Conservation (phyloP, 2,888 invertebrate species). For the Rugalucina vietnamica region DNA sequence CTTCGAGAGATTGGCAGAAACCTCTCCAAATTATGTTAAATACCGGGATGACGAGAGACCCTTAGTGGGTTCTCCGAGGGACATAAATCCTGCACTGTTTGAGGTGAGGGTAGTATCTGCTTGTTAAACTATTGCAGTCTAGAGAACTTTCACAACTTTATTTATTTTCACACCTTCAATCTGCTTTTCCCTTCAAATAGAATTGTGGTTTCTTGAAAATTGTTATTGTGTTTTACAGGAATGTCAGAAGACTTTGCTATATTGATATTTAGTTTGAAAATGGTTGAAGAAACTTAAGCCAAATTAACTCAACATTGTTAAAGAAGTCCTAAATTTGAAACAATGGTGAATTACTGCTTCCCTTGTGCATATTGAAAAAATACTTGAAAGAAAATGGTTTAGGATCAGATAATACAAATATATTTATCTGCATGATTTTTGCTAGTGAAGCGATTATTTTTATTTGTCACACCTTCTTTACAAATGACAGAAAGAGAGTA, state of each 20-base stretch:
- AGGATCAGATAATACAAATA: no score
- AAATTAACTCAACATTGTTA: no score
- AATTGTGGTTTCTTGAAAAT: no score
- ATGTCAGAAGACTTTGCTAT: neutral
- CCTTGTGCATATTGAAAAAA: no score
- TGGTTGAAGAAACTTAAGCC: no score
- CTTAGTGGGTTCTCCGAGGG: slow-evolving; percentile 68
- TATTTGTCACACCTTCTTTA: slow-evolving; percentile 25
- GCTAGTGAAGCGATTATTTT: no score
- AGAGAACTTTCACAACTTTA: neutral
- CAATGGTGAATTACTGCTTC: no score
- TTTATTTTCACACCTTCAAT: neutral
- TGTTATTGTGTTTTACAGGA: no score
- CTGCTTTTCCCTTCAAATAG: no score
- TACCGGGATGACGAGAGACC: slow-evolving; percentile 66
- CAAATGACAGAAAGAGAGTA: slow-evolving; percentile 48
- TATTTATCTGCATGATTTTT: no score
- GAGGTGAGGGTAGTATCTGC: slow-evolving; percentile 56
- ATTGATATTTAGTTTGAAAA: neutral
- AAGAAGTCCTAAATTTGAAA: no score
- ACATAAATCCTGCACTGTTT: slow-evolving; percentile 53
- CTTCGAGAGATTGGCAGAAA: slow-evolving; percentile 53
- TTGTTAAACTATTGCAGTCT: neutral
- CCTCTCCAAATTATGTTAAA: slow-evolving; percentile 53
- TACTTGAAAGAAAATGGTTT: no score